Percentiles rank a stretch among this genome's conserved stretches.
phyloP scores from a whole-genome alignment of 2,888 invertebrate genomes.

The Apodemia mormo region DNA sequence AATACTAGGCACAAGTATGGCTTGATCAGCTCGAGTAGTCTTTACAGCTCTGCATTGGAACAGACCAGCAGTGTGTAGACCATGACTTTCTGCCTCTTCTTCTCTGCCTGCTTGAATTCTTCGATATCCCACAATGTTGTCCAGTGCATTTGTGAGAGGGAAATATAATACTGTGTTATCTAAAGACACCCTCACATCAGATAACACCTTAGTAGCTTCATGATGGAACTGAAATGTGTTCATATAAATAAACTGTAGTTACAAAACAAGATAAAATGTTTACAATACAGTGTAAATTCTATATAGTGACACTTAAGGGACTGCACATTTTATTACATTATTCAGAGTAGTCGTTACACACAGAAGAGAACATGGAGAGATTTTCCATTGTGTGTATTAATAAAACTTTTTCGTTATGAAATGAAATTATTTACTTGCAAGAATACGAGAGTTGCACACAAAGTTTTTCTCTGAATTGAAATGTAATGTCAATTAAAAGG shows the following conservation, averaged over 20 bases:
- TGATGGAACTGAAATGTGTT: slow-evolving; percentile 64
- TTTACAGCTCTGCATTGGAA: slow-evolving; percentile 63
- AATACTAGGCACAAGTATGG: slow-evolving; percentile 74
- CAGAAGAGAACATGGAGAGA: too few species aligned
- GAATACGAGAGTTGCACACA: too few species aligned
- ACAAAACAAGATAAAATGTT: too few species aligned
- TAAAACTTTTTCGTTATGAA: too few species aligned
- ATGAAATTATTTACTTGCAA: too few species aligned
- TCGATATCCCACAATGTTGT: slow-evolving; percentile 85
- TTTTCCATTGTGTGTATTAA: too few species aligned
- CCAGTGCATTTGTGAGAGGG: slow-evolving; percentile 83
- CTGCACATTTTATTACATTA: too few species aligned
- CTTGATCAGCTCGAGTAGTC: slow-evolving; percentile 61
- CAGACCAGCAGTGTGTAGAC: slow-evolving; percentile 64
- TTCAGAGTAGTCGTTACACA: too few species aligned
- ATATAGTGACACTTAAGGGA: too few species aligned
- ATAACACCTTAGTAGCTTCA: slow-evolving; percentile 68
- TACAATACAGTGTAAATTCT: too few species aligned
- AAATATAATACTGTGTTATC: slow-evolving; percentile 83
- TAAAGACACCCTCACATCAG: slow-evolving; percentile 80
- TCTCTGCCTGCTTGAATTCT: slow-evolving; percentile 72
- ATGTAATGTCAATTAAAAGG: too few species aligned
- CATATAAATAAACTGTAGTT: not conserved
- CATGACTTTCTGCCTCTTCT: slow-evolving; percentile 57
- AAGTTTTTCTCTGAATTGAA: too few species aligned